Conservation (phyloP, 2,888 invertebrate genomes). For the Branchipolynoe longqiensis region DNA sequence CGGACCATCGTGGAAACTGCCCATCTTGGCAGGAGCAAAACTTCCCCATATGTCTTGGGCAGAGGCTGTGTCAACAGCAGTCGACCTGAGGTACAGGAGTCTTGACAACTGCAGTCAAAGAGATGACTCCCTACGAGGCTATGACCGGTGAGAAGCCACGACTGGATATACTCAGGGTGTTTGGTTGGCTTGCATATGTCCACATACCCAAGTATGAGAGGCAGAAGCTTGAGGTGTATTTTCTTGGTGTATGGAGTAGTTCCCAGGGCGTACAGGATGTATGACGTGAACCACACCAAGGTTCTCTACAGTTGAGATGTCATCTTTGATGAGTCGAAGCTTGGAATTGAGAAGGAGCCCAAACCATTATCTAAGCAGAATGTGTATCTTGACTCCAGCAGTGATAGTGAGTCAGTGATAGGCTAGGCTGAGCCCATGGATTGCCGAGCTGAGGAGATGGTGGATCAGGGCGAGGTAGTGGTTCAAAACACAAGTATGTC, state of each 20-base stretch:
- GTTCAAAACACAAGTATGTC: neutral
- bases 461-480: too few species aligned
- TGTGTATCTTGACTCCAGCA: constrained; percentile 4
- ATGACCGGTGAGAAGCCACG: constrained; percentile 63
- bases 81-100: constrained; percentile 75
- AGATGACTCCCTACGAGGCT: constrained; percentile 67
- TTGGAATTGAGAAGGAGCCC: constrained; percentile 45
- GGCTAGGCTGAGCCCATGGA: constrained; percentile 2
- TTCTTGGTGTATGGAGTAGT: constrained; percentile 65
- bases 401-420: constrained; percentile 20
- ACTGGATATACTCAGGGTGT: constrained; percentile 58
- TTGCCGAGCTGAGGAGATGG: neutral
- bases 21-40: constrained; percentile 69
- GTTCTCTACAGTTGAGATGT: constrained; percentile 64
- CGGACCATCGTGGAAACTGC: constrained; percentile 74
- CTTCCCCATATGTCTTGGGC: constrained; percentile 75
- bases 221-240: constrained; percentile 38
- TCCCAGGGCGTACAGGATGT: constrained; percentile 58
- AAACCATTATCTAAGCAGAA: neutral
- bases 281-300: constrained; percentile 37
- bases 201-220: constrained; percentile 63
- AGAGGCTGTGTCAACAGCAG: constrained; percentile 76
- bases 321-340: constrained; percentile 63
- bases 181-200: constrained; percentile 63
- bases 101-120: constrained; percentile 65